phyloP scores from a whole-genome alignment of 2,113 vertebrate genomes.

The Megatriorchis doriae region DNA sequence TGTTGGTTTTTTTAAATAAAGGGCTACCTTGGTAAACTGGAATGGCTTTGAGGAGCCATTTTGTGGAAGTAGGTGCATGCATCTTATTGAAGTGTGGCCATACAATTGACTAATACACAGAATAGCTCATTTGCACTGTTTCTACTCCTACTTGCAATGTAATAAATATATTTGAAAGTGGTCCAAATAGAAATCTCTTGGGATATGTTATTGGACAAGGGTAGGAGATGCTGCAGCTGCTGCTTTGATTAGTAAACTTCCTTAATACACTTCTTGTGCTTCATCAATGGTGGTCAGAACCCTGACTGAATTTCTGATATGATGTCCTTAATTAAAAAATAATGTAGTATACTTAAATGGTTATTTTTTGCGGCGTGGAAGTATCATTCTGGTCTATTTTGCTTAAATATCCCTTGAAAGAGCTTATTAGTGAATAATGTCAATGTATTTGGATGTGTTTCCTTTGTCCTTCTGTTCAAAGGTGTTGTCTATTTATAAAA shows the following conservation, averaged over 20 bases:
- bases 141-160: background rate
- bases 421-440: background rate
- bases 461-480: constrained; percentile 25
- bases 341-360: background rate
- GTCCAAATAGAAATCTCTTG: background rate
- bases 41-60: constrained; percentile 56
- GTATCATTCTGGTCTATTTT: background rate
- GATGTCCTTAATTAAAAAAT: background rate
- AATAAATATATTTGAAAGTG: constrained; percentile 31
- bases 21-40: background rate
- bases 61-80: constrained; percentile 35
- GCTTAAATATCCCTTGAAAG: background rate
- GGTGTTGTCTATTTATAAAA: background rate
- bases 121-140: background rate
- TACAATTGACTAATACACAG: background rate
- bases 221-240: constrained; percentile 42
- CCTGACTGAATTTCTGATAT: background rate
- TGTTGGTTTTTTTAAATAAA: background rate
- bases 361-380: background rate
- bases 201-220: background rate
- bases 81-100: background rate
- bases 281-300: background rate
- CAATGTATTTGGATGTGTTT: background rate
- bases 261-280: background rate
- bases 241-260: constrained; percentile 42